Conservation (phyloP, 2,797 vertebrate genomes). For the Pipistrellus nathusii region DNA sequence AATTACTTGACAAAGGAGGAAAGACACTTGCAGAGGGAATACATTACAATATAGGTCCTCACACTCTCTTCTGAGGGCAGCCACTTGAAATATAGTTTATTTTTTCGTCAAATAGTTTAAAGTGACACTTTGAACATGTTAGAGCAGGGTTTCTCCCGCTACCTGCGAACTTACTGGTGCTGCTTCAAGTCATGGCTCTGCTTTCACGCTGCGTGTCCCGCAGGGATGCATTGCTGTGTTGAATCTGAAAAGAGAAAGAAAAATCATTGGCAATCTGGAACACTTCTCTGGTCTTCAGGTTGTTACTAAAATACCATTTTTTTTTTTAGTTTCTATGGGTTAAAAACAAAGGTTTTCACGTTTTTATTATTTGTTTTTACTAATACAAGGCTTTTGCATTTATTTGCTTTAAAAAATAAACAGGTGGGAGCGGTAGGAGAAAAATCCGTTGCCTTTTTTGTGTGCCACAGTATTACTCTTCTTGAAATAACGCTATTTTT, state of each 20-base stretch:
- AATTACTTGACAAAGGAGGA: constrained; percentile 16
- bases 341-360: neutral
- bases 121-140: neutral
- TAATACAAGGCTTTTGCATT: neutral
- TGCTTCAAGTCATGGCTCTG: neutral
- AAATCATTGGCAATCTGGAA: constrained; percentile 26
- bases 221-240: neutral
- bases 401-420: constrained; percentile 58
- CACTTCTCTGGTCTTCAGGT: constrained; percentile 62
- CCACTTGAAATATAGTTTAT: constrained; percentile 28
- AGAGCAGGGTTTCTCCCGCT: neutral
- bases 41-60: neutral
- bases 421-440: neutral
- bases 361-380: constrained; percentile 32
- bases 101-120: constrained; percentile 25
- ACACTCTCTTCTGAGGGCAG: neutral
- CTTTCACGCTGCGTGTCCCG: constrained; percentile 10
- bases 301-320: neutral
- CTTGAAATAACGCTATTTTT: neutral
- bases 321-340: neutral
- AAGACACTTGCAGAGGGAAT: neutral
- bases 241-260: constrained; percentile 58
- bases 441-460: neutral
- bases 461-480: neutral
- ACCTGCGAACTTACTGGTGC: neutral